Conservation (phyloP, 2,888 invertebrate genomes). For the Pedicia rivosa region DNA sequence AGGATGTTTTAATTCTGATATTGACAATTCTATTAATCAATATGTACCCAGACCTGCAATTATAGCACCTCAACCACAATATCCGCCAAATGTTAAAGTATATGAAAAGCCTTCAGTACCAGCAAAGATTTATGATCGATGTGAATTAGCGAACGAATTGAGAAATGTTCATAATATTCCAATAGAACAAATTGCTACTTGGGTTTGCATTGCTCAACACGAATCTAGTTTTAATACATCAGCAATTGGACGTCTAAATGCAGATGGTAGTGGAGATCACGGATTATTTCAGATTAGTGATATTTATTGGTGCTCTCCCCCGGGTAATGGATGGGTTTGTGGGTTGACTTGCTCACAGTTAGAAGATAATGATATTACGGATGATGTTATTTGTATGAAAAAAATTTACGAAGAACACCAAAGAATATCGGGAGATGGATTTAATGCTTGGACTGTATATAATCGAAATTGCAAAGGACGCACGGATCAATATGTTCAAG, state of each 20-base stretch:
- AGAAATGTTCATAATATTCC: slow-evolving; percentile 36
- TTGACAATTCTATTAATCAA: not conserved
- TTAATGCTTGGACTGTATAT: slow-evolving; percentile 32
- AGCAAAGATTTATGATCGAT: slow-evolving; percentile 41
- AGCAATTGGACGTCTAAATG: slow-evolving; percentile 32
- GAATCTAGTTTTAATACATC: slow-evolving; percentile 53
- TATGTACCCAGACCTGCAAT: not conserved
- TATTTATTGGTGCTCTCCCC: slow-evolving; percentile 45
- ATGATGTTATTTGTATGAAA: slow-evolving; percentile 50
- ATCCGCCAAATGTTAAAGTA: slow-evolving; percentile 34
- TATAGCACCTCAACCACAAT: not conserved
- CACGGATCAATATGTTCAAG: slow-evolving; percentile 9
- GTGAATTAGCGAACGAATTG: slow-evolving; percentile 53
- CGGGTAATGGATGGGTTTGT: slow-evolving; percentile 40
- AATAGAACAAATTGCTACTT: slow-evolving; percentile 38
- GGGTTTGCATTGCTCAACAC: slow-evolving; percentile 58
- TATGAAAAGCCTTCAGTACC: slow-evolving; percentile 18
- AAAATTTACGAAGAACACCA: slow-evolving; percentile 47
- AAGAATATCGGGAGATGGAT: slow-evolving; percentile 49
- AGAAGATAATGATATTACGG: slow-evolving; percentile 47
- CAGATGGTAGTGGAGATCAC: slow-evolving; percentile 36
- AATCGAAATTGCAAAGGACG: slow-evolving; percentile 17
- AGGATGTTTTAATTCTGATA: slow-evolving; percentile 17
- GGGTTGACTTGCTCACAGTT: slow-evolving; percentile 41
- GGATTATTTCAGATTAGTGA: slow-evolving; percentile 58